Evolutionary conservation across 2,888 invertebrate species (phyloP).

Genomic region (Campaea margaritaria): DNA sequence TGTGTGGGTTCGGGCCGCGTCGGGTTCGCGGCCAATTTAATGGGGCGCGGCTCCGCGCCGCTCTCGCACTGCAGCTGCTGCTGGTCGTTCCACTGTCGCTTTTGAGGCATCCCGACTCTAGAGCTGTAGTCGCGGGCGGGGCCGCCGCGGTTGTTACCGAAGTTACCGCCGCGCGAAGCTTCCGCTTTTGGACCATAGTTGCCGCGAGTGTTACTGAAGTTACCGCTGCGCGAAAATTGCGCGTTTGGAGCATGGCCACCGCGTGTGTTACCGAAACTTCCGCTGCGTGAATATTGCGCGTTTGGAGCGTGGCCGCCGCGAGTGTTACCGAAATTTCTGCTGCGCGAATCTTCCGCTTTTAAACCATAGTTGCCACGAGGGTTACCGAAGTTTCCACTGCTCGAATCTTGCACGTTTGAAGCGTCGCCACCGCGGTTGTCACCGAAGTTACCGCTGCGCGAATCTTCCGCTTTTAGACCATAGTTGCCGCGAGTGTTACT

Average conservation of each 20-base stretch:
- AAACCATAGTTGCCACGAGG: too few species aligned
- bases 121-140: neutral
- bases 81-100: neutral
- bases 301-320: neutral
- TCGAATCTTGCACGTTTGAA: too few species aligned
- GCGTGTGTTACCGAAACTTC: neutral
- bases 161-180: too few species aligned
- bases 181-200: too few species aligned
- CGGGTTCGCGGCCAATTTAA: neutral
- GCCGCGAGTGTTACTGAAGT: neutral
- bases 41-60: neutral
- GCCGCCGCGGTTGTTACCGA: neutral
- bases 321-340: neutral
- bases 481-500: neutral
- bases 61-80: neutral
- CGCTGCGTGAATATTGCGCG: neutral
- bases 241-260: neutral
- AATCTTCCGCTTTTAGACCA: neutral
- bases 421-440: neutral
- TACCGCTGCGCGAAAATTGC: neutral
- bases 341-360: neutral
- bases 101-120: neutral
- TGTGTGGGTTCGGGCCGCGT: too few species aligned
- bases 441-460: conserved; percentile 1
- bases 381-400: too few species aligned